Evolutionary conservation across 1,140 invertebrate species (phyloP).

Genomic region (Megathymus violae): DNA sequence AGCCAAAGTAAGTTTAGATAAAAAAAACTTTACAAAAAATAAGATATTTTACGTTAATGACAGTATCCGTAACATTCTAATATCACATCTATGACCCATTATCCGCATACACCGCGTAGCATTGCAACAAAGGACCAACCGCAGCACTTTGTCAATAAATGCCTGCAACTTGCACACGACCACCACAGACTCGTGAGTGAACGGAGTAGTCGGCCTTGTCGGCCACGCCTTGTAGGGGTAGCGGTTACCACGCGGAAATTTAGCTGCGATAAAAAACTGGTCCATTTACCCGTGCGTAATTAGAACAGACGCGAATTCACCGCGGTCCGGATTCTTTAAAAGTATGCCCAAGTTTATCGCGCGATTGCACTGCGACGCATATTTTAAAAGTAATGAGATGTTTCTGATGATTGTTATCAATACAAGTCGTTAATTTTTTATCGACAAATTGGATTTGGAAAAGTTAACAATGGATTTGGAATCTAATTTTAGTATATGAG

Average conservation of each 20-base stretch:
- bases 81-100: neutral
- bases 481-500: too few relatives aligned
- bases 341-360: neutral
- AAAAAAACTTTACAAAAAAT: too few relatives aligned
- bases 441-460: too few relatives aligned
- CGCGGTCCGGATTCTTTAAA: constrained; percentile 13
- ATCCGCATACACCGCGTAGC: neutral
- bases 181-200: constrained; percentile 40
- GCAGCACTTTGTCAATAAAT: constrained; percentile 34
- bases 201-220: constrained; percentile 45
- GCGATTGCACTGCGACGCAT: neutral
- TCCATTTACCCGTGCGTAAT: constrained; percentile 41
- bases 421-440: neutral
- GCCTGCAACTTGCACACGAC: constrained; percentile 27
- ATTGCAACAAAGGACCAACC: constrained; percentile 5
- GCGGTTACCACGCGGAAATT: constrained; percentile 53
- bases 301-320: constrained; percentile 35
- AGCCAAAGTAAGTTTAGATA: too few relatives aligned
- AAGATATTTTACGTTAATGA: too few relatives aligned
- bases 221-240: constrained; percentile 48
- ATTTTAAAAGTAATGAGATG: neutral
- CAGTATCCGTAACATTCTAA: too few relatives aligned
- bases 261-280: constrained; percentile 40
- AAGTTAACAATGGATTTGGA: too few relatives aligned
- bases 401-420: neutral